Evolutionary conservation across 2,888 invertebrate genomes (phyloP).

Genomic region (Vanessa cardui): DNA sequence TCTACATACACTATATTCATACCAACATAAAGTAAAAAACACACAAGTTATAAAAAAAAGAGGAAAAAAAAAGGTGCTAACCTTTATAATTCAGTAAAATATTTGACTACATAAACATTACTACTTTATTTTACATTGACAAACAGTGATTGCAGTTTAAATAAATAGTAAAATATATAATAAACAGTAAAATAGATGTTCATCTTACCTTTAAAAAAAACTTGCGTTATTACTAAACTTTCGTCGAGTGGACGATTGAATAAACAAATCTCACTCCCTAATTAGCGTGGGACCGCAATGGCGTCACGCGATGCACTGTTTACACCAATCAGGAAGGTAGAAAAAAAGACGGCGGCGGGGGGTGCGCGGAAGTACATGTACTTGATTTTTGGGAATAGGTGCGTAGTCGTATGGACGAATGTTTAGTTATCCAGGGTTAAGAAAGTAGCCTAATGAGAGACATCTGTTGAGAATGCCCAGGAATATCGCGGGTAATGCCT

Average conservation of each 20-base stretch:
- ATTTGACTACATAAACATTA: too few relatives aligned
- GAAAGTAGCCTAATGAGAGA: neutral
- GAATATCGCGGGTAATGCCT: neutral
- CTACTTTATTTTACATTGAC: too few relatives aligned
- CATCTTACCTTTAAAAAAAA: neutral
- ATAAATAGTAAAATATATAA: neutral
- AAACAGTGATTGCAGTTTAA: too few relatives aligned
- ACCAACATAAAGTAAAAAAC: conserved; percentile 1
- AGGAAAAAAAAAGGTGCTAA: too few relatives aligned
- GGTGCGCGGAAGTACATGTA: too few relatives aligned
- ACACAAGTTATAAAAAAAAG: neutral
- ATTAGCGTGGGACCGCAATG: conserved; percentile 3
- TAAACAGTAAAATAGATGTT: neutral
- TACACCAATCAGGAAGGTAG: too few relatives aligned
- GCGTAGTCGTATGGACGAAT: too few relatives aligned
- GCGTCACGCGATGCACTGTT: too few relatives aligned
- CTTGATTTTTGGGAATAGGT: too few relatives aligned
- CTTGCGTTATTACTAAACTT: neutral
- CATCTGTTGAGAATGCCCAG: neutral
- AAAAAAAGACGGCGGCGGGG: too few relatives aligned
- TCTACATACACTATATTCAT: neutral
- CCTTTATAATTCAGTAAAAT: too few relatives aligned
- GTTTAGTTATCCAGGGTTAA: too few relatives aligned
- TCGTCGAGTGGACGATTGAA: neutral
- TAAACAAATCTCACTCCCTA: neutral